Conservation (phyloP, 1,140 invertebrate species). For the Asobara japonica region DNA sequence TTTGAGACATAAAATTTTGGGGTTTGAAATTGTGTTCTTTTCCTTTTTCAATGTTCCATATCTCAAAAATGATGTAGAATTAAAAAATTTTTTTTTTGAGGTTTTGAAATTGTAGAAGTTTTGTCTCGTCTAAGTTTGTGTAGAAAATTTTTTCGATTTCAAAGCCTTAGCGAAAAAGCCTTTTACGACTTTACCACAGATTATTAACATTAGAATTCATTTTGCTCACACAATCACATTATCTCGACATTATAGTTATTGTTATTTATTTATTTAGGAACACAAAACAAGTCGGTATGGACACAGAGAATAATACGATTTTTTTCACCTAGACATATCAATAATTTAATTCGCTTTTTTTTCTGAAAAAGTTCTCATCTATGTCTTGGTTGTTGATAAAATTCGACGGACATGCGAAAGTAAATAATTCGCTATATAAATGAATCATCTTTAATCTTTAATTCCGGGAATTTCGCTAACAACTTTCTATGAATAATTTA, state of each 20-base stretch:
- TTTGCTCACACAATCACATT: neutral
- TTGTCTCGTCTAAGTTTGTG: too few species aligned
- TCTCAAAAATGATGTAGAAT: too few species aligned
- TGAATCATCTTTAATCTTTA: neutral
- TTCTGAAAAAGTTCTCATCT: too few species aligned
- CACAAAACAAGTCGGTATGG: conserved; percentile 14
- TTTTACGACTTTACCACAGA: neutral
- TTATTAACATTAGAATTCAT: conserved; percentile 12
- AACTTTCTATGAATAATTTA: neutral
- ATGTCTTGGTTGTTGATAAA: neutral
- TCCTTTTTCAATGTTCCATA: too few species aligned
- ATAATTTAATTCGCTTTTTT: neutral
- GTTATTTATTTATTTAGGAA: conserved; percentile 27
- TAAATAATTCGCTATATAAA: conserved; percentile 1
- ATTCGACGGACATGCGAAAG: conserved; percentile 17
- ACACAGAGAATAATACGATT: conserved; percentile 8
- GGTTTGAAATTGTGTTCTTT: too few species aligned
- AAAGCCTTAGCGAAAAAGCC: too few species aligned
- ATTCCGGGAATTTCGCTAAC: neutral
- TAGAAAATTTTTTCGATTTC: too few species aligned
- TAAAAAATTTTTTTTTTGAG: too few species aligned
- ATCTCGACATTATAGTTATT: conserved; percentile 11
- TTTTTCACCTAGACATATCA: neutral
- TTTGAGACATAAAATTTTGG: too few species aligned
- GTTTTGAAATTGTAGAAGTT: too few species aligned